A percentile compares a stretch with the other conserved stretches of the same genome.
phyloP scores from a whole-genome alignment of 2,797 vertebrate genomes.

The Dipus sagitta region DNA sequence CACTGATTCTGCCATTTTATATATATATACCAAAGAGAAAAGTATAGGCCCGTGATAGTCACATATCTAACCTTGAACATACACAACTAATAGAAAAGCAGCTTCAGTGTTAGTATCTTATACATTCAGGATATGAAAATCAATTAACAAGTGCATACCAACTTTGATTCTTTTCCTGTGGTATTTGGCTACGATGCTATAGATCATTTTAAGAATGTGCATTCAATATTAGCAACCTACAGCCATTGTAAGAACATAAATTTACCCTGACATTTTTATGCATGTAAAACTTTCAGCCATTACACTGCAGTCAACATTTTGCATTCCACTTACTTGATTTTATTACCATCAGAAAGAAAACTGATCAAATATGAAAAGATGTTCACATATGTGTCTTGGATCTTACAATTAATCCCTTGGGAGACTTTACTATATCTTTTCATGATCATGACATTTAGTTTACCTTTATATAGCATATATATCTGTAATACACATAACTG shows the following conservation, averaged over 20 bases:
- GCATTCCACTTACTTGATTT: constrained; percentile 69
- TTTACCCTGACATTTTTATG: constrained; percentile 70
- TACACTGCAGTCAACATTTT: constrained; percentile 58
- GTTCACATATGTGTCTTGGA: constrained; percentile 12
- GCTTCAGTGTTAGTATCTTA: constrained; percentile 42
- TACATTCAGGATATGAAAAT: constrained; percentile 17
- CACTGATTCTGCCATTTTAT: not conserved
- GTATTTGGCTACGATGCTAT: not conserved
- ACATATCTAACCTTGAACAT: not conserved
- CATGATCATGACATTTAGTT: constrained; percentile 57
- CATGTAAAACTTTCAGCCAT: constrained; percentile 58
- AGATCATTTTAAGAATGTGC: constrained; percentile 56
- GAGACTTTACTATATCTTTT: constrained; percentile 49
- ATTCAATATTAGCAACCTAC: constrained; percentile 49
- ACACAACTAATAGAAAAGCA: not conserved
- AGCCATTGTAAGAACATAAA: constrained; percentile 60
- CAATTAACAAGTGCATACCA: not conserved
- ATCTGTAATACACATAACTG: constrained; percentile 12
- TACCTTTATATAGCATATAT: constrained; percentile 38
- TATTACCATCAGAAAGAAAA: constrained; percentile 70
- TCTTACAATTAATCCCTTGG: constrained; percentile 50
- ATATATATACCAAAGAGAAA: not conserved
- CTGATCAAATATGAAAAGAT: constrained; percentile 67
- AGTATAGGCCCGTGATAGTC: not conserved
- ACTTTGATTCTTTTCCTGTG: not conserved